Base-by-base conservation (phyloP, 1,140 invertebrate species). In the Argopecten irradians region DNA sequence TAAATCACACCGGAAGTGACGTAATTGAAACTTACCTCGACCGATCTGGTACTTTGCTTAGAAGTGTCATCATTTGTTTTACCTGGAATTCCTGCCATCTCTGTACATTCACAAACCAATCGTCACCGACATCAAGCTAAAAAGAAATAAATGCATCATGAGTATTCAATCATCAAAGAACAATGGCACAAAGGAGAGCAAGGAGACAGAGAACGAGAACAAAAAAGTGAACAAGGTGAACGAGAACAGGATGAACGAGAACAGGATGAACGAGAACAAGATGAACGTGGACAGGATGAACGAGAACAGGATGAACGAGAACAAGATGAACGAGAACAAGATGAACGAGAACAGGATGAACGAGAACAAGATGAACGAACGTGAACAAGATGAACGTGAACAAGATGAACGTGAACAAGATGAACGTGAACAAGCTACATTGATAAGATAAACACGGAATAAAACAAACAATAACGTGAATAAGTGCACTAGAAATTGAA, bases 31-130 rank as follows among this genome's bases (percentile, higher is more conserved):
- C 41, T 84, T 89, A 93, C 94, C 93, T 93, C 34, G 92, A 88
- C 41, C 93, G 91, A 84, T 94, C 92, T 11, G 92, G 92, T 82
- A 89, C 84, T 43, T 91, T 71, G 22, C 84, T 86, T n/a, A 93
- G 87, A 0, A 88, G 88, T 13, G 36, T 88, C 33, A 92, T 90
- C 90, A 92, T 92, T 32, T 88, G 89, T 3, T 82, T 83, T 2
- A 94, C 89, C 9, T 92, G 83, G 86, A 94, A 94, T 22, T 86
- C 88, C 87, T 92, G 87, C 94, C 93, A 94, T 28, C 90, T 90
- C 13, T 92, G 84, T 22, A 94, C 84, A 93, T 99, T 99, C 84
- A 97, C 96, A 92, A 99, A 99, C 94, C 99, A 99, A 87, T 98
- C 97, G 91, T 97, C 96, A 2, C 97, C 97, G 13, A 99, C 96